A percentile compares a stretch with the other conserved stretches of the same genome.
phyloP scores from a whole-genome alignment of 2,797 vertebrate species.

The Lagodon rhomboides region DNA sequence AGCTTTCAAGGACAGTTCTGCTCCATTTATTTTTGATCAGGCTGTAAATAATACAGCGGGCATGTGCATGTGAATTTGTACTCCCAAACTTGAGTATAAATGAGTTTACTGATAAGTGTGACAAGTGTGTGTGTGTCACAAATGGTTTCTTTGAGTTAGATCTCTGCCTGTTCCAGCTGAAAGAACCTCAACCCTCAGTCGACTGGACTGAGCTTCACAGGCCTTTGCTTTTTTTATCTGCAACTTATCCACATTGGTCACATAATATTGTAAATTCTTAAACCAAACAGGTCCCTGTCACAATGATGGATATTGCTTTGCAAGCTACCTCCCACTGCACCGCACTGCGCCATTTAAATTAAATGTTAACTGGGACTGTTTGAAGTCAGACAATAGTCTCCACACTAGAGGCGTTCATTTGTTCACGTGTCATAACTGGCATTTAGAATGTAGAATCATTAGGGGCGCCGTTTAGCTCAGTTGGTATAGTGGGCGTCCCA shows the following conservation, averaged over 20 bases:
- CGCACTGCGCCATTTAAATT: slow-evolving; percentile 22
- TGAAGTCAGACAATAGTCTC: slow-evolving; percentile 13
- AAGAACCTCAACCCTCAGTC: background rate
- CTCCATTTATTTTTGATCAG: slow-evolving; percentile 65
- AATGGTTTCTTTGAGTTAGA: slow-evolving; percentile 24
- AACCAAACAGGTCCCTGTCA: slow-evolving; percentile 10
- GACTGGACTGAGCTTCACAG: too few species aligned
- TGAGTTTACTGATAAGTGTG: slow-evolving; percentile 53
- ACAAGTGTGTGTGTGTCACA: slow-evolving; percentile 36
- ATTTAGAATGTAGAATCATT: slow-evolving; percentile 17
- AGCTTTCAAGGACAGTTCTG: slow-evolving; percentile 75
- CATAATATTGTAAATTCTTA: slow-evolving; percentile 7
- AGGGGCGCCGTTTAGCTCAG: too few species aligned
- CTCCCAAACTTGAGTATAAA: slow-evolving; percentile 37
- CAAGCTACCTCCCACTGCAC: background rate
- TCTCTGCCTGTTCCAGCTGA: background rate
- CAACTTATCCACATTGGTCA: slow-evolving; percentile 12
- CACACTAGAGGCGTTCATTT: slow-evolving; percentile 20
- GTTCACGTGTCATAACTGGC: slow-evolving; percentile 18
- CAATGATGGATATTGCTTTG: background rate
- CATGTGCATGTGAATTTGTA: slow-evolving; percentile 47
- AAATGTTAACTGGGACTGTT: background rate
- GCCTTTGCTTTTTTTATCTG: background rate
- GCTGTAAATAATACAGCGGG: slow-evolving; percentile 49
- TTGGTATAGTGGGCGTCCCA: too few species aligned